phyloP scores from a whole-genome alignment of 2,797 vertebrate species.

The Poeciliopsis paucimaculata region DNA sequence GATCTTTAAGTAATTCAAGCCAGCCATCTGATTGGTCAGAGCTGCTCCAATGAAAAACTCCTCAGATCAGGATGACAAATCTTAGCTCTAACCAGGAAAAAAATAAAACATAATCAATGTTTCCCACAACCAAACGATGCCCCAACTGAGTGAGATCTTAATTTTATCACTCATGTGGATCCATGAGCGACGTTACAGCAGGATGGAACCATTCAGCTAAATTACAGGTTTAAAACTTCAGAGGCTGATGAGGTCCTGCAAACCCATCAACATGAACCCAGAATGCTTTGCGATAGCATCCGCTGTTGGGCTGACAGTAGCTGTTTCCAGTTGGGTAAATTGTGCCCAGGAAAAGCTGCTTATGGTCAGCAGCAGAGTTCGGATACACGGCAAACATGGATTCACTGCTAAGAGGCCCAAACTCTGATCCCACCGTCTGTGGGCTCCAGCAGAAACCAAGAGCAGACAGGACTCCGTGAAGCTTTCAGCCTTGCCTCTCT shows the following conservation, averaged over 20 bases:
- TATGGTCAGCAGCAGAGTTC: background rate
- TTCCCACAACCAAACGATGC: background rate
- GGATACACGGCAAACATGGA: background rate
- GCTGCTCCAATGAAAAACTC: background rate
- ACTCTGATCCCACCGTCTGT: conserved; percentile 21
- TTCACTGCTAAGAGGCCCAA: background rate
- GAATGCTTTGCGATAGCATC: background rate
- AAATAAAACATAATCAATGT: background rate
- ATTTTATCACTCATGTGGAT: background rate
- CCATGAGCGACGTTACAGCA: background rate
- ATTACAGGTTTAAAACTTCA: background rate
- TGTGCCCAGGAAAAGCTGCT: background rate
- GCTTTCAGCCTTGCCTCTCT: conserved; percentile 5
- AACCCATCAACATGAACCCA: background rate
- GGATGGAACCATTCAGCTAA: background rate
- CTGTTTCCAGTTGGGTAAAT: background rate
- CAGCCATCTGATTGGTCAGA: background rate
- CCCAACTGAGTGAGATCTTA: background rate
- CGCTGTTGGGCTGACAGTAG: background rate
- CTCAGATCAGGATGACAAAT: background rate
- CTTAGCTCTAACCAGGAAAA: background rate
- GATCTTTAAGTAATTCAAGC: background rate
- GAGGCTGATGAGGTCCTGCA: rapidly evolving
- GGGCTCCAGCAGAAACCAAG: conserved; percentile 1
- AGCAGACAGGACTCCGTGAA: background rate